Evolutionary conservation across 1,140 invertebrate species (phyloP).

Genomic region (Apolygus lucorum): DNA sequence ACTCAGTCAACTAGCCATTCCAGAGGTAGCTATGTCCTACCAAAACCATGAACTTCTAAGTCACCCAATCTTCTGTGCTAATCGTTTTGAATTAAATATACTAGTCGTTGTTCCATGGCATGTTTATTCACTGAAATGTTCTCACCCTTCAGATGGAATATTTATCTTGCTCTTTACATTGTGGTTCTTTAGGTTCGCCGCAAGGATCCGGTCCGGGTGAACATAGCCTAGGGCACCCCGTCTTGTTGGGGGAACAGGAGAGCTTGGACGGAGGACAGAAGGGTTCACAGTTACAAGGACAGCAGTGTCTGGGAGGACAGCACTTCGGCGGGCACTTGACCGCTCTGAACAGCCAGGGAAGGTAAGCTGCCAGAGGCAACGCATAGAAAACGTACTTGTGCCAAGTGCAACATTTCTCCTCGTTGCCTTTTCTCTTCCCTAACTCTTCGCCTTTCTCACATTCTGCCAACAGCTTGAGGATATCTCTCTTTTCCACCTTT

Average conservation of each 20-base stretch:
- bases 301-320: conserved; percentile 18
- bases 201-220: neutral
- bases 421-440: neutral
- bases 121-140: too few species aligned
- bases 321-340: conserved; percentile 17
- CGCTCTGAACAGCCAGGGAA: conserved; percentile 1
- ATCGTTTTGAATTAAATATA: too few species aligned
- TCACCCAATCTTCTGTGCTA: too few species aligned
- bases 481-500: neutral
- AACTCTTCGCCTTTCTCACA: neutral
- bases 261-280: neutral
- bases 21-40: too few species aligned
- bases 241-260: neutral
- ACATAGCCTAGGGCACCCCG: neutral
- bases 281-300: neutral
- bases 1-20: too few species aligned
- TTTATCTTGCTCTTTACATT: too few species aligned
- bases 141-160: too few species aligned
- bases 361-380: neutral
- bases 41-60: too few species aligned
- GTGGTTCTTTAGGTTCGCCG: neutral
- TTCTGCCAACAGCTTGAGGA: neutral
- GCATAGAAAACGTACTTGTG: conserved; percentile 11
- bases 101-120: too few species aligned
- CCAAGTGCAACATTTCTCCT: neutral